phyloP scores from a whole-genome alignment of 2,888 invertebrate genomes.

The Agrotis ipsilon region DNA sequence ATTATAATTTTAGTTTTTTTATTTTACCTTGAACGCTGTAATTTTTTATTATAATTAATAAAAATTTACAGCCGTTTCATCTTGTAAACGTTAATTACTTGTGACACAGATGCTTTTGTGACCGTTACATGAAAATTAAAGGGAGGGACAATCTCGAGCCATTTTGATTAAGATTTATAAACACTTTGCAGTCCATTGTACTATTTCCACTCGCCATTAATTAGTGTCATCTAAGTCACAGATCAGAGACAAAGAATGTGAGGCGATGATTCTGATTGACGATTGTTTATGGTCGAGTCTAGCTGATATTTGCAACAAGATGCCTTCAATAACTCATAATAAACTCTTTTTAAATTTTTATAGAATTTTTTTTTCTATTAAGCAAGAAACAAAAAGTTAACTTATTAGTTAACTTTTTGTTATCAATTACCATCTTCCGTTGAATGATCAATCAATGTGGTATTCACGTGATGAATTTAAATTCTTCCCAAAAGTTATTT shows the following conservation, averaged over 20 bases:
- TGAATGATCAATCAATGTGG: no score
- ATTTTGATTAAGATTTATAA: constrained; percentile 64
- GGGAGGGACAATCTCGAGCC: constrained; percentile 57
- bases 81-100: constrained; percentile 34
- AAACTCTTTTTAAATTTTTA: no score
- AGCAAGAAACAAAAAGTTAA: no score
- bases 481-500: no score
- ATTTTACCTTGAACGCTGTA: not conserved
- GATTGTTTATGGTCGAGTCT: constrained; percentile 1
- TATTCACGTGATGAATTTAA: no score
- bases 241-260: constrained; percentile 47
- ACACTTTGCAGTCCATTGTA: constrained; percentile 53
- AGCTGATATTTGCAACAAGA: not conserved
- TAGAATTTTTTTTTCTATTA: no score
- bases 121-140: constrained; percentile 51
- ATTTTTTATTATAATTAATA: no score
- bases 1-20: not conserved
- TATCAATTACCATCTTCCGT: no score
- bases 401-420: no score
- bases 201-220: constrained; percentile 55
- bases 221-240: constrained; percentile 52
- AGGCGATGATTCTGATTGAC: constrained; percentile 40
- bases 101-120: constrained; percentile 45
- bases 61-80: constrained; percentile 44
- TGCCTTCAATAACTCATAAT: no score